These are phyloP conservation scores for Cygnus buccinator DNA, from an alignment of 2,113 vertebrate species.

Conservation along the genomic window DNA sequence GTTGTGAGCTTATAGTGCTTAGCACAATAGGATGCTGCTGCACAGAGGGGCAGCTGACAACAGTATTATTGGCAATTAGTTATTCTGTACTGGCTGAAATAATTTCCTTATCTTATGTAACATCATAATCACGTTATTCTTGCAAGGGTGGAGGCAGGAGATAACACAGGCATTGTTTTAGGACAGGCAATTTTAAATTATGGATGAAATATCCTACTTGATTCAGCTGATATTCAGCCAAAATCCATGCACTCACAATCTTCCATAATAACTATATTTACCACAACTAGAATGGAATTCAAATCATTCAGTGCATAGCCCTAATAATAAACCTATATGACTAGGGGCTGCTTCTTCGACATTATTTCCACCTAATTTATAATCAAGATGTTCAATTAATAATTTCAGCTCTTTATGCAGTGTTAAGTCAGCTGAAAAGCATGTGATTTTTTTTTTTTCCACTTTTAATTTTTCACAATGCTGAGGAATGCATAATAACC, in stretches of 20 bases:
- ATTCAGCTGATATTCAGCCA: conserved; percentile 76
- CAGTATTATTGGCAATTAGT: conserved; percentile 43
- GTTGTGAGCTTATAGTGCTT: background rate
- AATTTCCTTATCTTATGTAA: conserved; percentile 48
- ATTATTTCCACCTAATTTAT: conserved; percentile 87
- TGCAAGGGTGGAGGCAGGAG: conserved; percentile 30
- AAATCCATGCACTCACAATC: conserved; percentile 66
- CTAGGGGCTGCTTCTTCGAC: conserved; percentile 81
- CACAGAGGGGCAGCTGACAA: background rate
- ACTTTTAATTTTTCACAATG: conserved; percentile 80
- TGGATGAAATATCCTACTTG: conserved; percentile 58
- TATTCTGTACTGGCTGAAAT: conserved; percentile 29
- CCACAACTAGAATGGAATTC: conserved; percentile 72
- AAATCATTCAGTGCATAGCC: conserved; percentile 71
- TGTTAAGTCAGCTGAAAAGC: conserved; percentile 85
- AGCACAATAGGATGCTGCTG: background rate
- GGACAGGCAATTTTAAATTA: conserved; percentile 62
- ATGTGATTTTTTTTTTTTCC: conserved; percentile 72
- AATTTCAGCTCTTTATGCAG: conserved; percentile 80
- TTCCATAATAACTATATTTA: conserved; percentile 77
- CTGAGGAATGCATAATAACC: conserved; percentile 81
- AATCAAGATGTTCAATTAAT: conserved; percentile 87
- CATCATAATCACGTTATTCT: conserved; percentile 24
- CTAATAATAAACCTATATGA: conserved; percentile 81
- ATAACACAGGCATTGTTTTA: conserved; percentile 63